Evolutionary conservation across 2,113 vertebrate species (phyloP).

Genomic region (Misgurnus anguillicaudatus): DNA sequence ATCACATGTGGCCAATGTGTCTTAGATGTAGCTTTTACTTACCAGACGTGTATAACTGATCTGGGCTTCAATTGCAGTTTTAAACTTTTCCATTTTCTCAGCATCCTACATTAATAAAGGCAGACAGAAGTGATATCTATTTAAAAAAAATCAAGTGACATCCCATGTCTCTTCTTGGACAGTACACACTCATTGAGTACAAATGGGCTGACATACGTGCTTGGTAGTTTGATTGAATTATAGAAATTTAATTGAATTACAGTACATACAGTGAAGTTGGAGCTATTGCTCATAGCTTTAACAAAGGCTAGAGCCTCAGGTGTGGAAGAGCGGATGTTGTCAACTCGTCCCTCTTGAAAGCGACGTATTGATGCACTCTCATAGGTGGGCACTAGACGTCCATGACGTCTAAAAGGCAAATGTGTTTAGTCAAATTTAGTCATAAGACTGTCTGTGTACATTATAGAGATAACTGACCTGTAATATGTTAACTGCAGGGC

Average conservation of each 20-base stretch:
- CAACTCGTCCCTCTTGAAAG: conserved; percentile 88
- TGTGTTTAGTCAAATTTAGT: conserved; percentile 14
- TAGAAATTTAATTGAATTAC: conserved; percentile 7
- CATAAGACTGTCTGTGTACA: neutral
- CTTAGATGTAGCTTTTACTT: conserved; percentile 54
- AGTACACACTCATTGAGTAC: neutral
- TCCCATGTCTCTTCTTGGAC: neutral
- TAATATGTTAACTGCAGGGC: conserved; percentile 92
- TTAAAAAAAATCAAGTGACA: neutral
- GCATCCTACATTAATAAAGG: conserved; percentile 73
- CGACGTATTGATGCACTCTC: conserved; percentile 96
- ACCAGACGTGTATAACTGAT: conserved; percentile 90
- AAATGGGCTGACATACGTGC: neutral
- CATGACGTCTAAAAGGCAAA: conserved; percentile 76
- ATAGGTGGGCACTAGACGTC: conserved; percentile 84
- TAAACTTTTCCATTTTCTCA: conserved; percentile 85
- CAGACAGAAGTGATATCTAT: neutral
- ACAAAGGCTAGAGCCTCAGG: conserved; percentile 84
- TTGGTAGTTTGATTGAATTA: neutral
- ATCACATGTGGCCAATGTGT: conserved; percentile 21
- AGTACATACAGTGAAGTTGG: conserved; percentile 70
- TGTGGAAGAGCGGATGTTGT: conserved; percentile 95
- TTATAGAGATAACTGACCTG: conserved; percentile 71
- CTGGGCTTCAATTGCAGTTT: conserved; percentile 84
- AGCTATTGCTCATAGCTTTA: conserved; percentile 81